Conservation (phyloP, 2,113 vertebrate genomes). For the Eurystomus gularis region DNA sequence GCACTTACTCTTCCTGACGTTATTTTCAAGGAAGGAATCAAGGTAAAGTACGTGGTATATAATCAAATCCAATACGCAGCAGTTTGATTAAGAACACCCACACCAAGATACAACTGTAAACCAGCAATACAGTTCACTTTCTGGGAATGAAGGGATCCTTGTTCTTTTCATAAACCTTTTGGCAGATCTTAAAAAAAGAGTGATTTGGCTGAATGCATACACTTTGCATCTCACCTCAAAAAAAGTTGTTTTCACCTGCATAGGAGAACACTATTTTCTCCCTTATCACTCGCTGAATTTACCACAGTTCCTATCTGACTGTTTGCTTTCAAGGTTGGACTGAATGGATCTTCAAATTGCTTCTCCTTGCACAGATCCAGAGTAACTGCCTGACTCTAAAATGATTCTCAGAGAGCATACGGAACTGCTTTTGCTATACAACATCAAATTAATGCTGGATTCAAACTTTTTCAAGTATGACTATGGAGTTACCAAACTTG, state of each 20-base stretch:
- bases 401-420: not conserved
- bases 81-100: not conserved
- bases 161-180: not conserved
- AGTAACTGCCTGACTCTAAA: not conserved
- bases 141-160: not conserved
- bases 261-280: not conserved
- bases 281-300: not conserved
- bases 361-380: not conserved
- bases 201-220: not conserved
- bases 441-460: not conserved
- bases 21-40: not conserved
- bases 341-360: not conserved
- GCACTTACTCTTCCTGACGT: not conserved
- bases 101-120: not conserved
- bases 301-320: not conserved
- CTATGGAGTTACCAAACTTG: not conserved
- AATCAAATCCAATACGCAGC: not conserved
- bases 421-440: not conserved
- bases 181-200: not conserved
- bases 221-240: not conserved
- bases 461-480: not conserved
- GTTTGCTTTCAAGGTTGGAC: not conserved
- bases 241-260: not conserved
- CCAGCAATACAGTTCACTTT: not conserved
- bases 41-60: not conserved